phyloP scores from a whole-genome alignment of 2,797 vertebrate species.

The Botia kubotai region DNA sequence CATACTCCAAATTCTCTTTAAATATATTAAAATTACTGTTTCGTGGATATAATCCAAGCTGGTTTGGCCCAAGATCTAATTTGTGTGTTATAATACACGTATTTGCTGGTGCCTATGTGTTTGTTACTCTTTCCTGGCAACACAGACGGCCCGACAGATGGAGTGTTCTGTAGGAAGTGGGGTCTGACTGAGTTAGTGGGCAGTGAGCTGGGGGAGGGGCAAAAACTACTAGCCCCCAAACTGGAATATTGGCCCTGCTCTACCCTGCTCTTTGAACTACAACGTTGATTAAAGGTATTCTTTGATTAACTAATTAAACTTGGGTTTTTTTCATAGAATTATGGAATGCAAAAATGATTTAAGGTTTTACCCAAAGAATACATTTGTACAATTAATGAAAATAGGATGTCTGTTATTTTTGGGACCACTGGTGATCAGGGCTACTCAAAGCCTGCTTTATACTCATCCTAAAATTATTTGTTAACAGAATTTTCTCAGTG shows the following conservation, averaged over 20 bases:
- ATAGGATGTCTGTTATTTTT: neutral
- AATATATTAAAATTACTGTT: constrained; percentile 25
- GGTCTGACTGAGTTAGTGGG: constrained; percentile 43
- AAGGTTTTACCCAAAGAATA: neutral
- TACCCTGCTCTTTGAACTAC: constrained; percentile 4
- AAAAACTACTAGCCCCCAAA: constrained; percentile 20
- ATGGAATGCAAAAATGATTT: neutral
- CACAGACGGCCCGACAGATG: constrained; percentile 54
- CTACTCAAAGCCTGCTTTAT: neutral
- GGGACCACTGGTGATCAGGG: constrained; percentile 4
- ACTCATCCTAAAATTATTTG: neutral
- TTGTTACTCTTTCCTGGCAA: constrained; percentile 44
- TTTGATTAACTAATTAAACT: neutral
- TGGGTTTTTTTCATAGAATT: neutral
- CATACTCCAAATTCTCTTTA: constrained; percentile 8
- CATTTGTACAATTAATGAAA: neutral
- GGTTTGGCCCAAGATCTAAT: constrained; percentile 35
- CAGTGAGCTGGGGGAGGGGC: constrained; percentile 27
- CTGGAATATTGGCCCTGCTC: constrained; percentile 24
- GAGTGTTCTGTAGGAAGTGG: constrained; percentile 50
- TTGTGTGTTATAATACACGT: constrained; percentile 27
- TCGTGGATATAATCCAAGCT: constrained; percentile 7
- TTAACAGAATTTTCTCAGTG: neutral
- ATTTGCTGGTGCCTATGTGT: constrained; percentile 41
- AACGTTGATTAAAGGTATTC: neutral